phyloP scores from a whole-genome alignment of 2,113 vertebrate genomes.

The Illadopsis cleaveri region DNA sequence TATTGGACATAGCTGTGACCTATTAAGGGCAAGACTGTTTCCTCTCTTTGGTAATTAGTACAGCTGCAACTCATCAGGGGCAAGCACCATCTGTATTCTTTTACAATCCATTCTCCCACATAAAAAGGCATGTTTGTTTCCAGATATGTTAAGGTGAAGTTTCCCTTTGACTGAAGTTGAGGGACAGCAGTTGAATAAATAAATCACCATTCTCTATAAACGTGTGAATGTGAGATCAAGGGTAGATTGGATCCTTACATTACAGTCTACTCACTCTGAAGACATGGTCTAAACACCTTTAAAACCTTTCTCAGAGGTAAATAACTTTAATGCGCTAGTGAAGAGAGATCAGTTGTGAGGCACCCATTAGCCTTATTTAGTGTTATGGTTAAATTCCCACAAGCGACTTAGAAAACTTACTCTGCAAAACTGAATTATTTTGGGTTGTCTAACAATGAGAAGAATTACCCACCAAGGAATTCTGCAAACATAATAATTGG shows the following conservation, averaged over 20 bases:
- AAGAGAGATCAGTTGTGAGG: background rate
- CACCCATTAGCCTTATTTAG: background rate
- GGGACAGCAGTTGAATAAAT: background rate
- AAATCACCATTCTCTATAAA: background rate
- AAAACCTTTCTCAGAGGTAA: background rate
- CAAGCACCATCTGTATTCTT: background rate
- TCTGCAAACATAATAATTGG: conserved; percentile 44
- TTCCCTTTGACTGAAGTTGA: background rate
- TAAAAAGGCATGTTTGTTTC: background rate
- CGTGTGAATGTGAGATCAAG: fast-evolving
- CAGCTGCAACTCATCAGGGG: background rate
- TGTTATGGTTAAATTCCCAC: background rate
- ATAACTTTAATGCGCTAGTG: background rate
- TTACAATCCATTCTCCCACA: background rate
- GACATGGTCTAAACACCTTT: background rate
- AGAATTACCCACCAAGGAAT: conserved; percentile 40
- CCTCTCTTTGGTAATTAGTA: background rate
- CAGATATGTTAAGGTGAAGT: background rate
- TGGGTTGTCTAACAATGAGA: conserved; percentile 16
- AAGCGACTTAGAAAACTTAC: background rate
- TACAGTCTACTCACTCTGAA: background rate
- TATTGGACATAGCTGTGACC: background rate
- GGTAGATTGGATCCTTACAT: background rate
- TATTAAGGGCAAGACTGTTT: background rate
- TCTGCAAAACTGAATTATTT: conserved; percentile 23